Conservation (phyloP, 2,113 vertebrate species). For the Neomonachus schauinslandi region DNA sequence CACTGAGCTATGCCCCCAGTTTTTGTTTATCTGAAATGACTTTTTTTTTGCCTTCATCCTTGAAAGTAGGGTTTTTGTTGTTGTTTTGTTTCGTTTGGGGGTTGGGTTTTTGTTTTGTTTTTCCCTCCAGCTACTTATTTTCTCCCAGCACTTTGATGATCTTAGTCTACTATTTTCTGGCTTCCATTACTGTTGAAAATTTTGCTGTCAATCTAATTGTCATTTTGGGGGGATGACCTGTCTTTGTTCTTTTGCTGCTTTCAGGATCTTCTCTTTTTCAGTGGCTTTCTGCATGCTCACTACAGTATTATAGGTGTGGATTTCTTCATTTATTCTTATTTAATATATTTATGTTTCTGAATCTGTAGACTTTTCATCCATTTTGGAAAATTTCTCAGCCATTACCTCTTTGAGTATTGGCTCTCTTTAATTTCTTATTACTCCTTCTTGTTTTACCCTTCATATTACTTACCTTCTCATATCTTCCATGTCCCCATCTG, state of each 20-base stretch:
- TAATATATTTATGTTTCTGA: background rate
- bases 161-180: background rate
- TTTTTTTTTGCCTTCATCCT: background rate
- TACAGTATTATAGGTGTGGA: background rate
- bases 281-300: background rate
- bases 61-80: background rate
- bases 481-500: background rate
- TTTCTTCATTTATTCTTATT: background rate
- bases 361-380: conserved; percentile 7
- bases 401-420: background rate
- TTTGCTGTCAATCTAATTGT: background rate
- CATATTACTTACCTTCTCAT: background rate
- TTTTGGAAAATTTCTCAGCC: background rate
- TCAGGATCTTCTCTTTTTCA: background rate
- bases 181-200: background rate
- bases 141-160: background rate
- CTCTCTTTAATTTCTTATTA: background rate
- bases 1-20: background rate
- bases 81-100: background rate
- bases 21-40: background rate
- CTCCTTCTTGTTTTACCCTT: background rate
- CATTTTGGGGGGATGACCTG: background rate
- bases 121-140: background rate
- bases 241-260: background rate
- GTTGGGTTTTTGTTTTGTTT: background rate